A percentile compares a stretch with the other conserved stretches of the same genome.
These are phyloP conservation scores for Spilarctia lutea DNA, from an alignment of 2,888 invertebrate genomes.

Conservation along the genomic window DNA sequence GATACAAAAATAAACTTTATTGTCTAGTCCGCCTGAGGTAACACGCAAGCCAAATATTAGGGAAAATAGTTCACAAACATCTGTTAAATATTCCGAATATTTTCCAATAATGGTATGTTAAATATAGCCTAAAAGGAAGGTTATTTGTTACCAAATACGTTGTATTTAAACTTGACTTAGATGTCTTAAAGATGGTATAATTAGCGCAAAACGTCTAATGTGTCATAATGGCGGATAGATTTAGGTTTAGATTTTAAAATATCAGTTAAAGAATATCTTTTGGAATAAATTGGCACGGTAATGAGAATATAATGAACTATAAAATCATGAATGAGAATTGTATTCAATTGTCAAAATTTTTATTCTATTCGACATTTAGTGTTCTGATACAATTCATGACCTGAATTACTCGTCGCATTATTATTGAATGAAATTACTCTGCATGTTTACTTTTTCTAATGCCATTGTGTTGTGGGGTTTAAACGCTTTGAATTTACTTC, in stretches of 20 bases:
- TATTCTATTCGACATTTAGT: not conserved
- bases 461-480: constrained; percentile 4
- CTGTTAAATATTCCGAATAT: constrained; percentile 21
- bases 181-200: not conserved
- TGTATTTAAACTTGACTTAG: not conserved
- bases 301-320: not conserved
- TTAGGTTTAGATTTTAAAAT: not conserved
- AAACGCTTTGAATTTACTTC: not conserved
- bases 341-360: not conserved
- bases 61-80: constrained; percentile 18
- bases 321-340: not conserved
- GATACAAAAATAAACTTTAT: constrained; percentile 48
- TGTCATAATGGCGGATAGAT: not conserved
- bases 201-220: not conserved
- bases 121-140: not conserved
- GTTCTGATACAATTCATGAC: constrained; percentile 5
- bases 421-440: constrained; percentile 9
- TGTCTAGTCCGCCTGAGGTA: constrained; percentile 34
- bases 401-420: constrained; percentile 15
- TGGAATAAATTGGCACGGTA: not conserved
- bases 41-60: constrained; percentile 41
- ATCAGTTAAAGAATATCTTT: not conserved
- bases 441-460: constrained; percentile 8
- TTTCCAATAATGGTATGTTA: constrained; percentile 18
- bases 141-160: not conserved